phyloP scores from a whole-genome alignment of 2,797 vertebrate species.

The Oreochromis mossambicus region DNA sequence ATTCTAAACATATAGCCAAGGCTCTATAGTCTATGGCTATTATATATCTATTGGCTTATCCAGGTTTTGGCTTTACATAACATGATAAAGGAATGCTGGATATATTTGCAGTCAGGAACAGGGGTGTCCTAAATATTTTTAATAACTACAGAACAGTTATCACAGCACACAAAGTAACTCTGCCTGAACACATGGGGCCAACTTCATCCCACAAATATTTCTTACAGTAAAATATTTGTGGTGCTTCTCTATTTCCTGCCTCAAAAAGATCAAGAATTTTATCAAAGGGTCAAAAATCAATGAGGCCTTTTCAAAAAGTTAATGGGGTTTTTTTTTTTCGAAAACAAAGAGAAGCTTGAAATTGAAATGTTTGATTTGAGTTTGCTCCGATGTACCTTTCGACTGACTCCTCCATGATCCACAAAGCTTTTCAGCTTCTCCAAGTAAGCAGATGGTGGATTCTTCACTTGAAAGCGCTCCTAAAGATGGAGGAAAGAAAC shows the following conservation, averaged over 20 bases:
- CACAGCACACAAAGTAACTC: background rate
- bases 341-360: background rate
- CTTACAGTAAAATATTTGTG: background rate
- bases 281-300: background rate
- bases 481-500: slow-evolving; percentile 42
- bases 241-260: background rate
- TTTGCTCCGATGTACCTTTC: slow-evolving; percentile 77
- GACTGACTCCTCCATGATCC: slow-evolving; percentile 84
- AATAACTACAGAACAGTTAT: background rate
- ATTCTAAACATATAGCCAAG: background rate
- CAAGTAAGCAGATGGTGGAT: slow-evolving; percentile 88
- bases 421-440: slow-evolving; percentile 88
- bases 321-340: background rate
- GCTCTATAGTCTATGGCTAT: background rate
- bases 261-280: background rate
- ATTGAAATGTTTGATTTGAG: background rate
- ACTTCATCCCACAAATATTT: background rate
- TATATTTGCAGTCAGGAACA: background rate
- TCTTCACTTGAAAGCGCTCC: slow-evolving; percentile 95
- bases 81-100: background rate
- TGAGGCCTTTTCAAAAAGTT: background rate
- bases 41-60: background rate
- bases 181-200: background rate
- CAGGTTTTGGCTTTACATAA: background rate
- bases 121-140: background rate